Conservation (phyloP, 1,140 invertebrate species). For the Gryllus bimaculatus region DNA sequence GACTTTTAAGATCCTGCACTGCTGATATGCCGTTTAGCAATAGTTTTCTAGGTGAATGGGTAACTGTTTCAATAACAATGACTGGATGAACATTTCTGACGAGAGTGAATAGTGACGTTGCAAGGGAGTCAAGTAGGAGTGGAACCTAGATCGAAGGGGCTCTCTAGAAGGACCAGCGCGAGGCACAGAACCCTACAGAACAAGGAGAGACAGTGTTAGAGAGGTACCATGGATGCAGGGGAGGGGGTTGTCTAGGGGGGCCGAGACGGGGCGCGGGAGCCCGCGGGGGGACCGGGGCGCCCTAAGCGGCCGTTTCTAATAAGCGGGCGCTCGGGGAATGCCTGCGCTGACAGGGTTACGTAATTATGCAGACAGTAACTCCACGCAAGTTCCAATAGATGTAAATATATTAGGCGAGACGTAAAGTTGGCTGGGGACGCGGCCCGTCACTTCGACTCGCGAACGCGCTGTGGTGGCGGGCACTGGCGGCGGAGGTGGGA, state of each 20-base stretch:
- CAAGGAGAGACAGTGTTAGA: too few species aligned
- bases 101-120: too few species aligned
- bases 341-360: neutral
- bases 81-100: too few species aligned
- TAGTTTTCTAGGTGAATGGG: too few species aligned
- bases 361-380: conserved; percentile 1
- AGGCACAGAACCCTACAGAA: too few species aligned
- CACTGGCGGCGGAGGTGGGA: neutral
- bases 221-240: neutral
- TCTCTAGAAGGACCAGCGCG: too few species aligned
- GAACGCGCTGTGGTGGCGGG: neutral
- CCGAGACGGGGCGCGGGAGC: neutral
- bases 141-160: too few species aligned
- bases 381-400: neutral
- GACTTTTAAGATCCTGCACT: too few species aligned
- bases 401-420: conserved; percentile 4
- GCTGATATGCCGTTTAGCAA: too few species aligned
- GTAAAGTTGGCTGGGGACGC: neutral
- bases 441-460: neutral
- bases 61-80: too few species aligned
- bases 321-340: neutral
- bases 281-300: too few species aligned
- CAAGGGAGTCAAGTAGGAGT: too few species aligned
- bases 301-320: neutral
- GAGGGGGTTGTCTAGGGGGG: neutral